Conservation (phyloP, 2,888 invertebrate genomes). For the Orgyia antiqua region DNA sequence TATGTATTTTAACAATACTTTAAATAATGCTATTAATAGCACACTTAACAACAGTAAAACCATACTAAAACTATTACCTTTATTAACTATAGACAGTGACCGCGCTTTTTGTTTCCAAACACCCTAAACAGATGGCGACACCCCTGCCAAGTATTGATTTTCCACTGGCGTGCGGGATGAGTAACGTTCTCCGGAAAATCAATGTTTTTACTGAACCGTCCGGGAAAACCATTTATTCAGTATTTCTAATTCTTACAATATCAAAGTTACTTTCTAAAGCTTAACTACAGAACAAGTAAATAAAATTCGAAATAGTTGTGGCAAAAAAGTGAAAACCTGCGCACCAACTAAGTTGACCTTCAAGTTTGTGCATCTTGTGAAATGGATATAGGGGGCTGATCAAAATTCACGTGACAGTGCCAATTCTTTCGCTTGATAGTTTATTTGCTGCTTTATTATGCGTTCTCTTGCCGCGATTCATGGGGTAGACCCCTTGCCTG, state of each 20-base stretch:
- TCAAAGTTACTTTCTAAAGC: too few species aligned
- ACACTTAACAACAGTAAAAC: too few species aligned
- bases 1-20: too few species aligned
- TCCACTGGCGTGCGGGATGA: conserved; percentile 27
- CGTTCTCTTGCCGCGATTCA: conserved; percentile 66
- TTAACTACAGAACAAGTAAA: too few species aligned
- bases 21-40: too few species aligned
- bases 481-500: conserved; percentile 69
- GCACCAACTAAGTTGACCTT: conserved; percentile 23
- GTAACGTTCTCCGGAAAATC: conserved; percentile 47
- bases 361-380: conserved; percentile 31
- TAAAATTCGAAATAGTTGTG: too few species aligned
- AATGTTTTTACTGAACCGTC: conserved; percentile 52
- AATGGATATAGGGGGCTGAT: conserved; percentile 54
- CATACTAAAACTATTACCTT: too few species aligned
- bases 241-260: too few species aligned
- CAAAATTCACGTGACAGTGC: conserved; percentile 52
- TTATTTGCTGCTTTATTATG: conserved; percentile 73
- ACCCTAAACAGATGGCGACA: conserved; percentile 51
- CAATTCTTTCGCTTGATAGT: conserved; percentile 64
- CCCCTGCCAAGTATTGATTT: conserved; percentile 59
- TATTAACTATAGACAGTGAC: too few species aligned
- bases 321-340: conserved; percentile 12
- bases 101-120: too few species aligned
- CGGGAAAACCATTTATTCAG: conserved; percentile 47